Percentiles rank a stretch among this genome's conserved stretches.
These are phyloP conservation scores for Molossus alvarezi DNA, from an alignment of 2,797 vertebrate genomes.

Conservation along the genomic window DNA sequence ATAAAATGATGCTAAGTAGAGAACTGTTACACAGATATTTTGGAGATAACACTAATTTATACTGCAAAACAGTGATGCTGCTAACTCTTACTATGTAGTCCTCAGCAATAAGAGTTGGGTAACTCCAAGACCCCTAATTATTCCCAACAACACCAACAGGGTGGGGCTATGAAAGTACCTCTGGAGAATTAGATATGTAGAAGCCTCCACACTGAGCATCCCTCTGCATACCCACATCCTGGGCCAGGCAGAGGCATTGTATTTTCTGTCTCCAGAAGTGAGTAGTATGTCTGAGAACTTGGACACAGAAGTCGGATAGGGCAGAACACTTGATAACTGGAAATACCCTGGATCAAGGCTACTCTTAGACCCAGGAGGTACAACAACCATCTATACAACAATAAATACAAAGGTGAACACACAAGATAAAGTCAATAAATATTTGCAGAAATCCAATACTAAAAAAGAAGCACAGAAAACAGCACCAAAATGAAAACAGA, in stretches of 20 bases:
- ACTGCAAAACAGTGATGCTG: background rate
- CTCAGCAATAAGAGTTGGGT: background rate
- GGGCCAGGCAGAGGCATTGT: background rate
- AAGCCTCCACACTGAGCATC: background rate
- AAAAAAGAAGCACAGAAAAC: background rate
- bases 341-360: background rate
- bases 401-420: background rate
- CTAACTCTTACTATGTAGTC: background rate
- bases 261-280: background rate
- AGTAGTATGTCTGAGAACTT: constrained; percentile 14
- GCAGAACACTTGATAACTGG: background rate
- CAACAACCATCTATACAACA: background rate
- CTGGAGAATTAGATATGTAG: background rate
- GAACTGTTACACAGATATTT: constrained; percentile 53
- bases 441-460: background rate
- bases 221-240: rapidly evolving
- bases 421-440: background rate
- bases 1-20: constrained; percentile 37
- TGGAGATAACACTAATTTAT: background rate
- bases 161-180: background rate
- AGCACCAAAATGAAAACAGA: background rate
- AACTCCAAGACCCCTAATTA: background rate
- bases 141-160: background rate
- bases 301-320: background rate
- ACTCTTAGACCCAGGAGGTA: background rate